These are phyloP conservation scores for Amblyjoppa fuscipennis DNA, from an alignment of 2,888 invertebrate species.

Conservation along the genomic window DNA sequence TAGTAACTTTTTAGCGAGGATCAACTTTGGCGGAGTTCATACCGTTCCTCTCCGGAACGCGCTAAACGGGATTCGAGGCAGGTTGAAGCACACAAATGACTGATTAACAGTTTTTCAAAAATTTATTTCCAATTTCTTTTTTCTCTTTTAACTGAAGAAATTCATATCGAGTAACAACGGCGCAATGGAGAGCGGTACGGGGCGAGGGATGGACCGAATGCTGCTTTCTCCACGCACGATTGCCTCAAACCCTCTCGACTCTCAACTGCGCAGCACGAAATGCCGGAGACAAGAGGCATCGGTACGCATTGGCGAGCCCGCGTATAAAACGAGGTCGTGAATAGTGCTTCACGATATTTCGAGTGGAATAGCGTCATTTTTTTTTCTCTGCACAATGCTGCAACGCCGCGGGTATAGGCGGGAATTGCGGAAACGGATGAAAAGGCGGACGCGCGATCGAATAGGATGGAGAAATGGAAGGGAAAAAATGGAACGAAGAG, in stretches of 20 bases:
- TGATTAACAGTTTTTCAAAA: not conserved
- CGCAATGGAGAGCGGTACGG: not conserved
- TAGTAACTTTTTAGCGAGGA: too few species aligned
- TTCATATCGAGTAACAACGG: conserved; percentile 17
- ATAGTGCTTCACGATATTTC: conserved; percentile 45
- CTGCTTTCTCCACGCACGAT: conserved; percentile 15
- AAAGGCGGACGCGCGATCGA: conserved; percentile 13
- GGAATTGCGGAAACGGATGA: conserved; percentile 30
- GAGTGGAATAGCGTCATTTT: conserved; percentile 38
- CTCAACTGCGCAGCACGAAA: conserved; percentile 30
- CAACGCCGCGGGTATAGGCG: conserved; percentile 20
- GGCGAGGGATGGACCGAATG: not conserved
- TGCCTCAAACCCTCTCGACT: conserved; percentile 16
- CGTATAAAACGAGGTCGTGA: conserved; percentile 40
- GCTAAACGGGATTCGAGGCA: not conserved
- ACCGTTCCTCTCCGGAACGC: too few species aligned
- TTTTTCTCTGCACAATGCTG: conserved; percentile 14
- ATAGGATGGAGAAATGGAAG: not conserved
- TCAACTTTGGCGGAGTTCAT: too few species aligned
- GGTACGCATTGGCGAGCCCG: conserved; percentile 11
- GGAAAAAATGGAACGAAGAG: conserved; percentile 8
- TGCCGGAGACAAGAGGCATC: conserved; percentile 32
- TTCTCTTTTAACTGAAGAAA: not conserved
- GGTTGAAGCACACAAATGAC: not conserved
- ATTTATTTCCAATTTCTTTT: not conserved